phyloP scores from a whole-genome alignment of 2,797 vertebrate species.

The Myotis daubentonii region DNA sequence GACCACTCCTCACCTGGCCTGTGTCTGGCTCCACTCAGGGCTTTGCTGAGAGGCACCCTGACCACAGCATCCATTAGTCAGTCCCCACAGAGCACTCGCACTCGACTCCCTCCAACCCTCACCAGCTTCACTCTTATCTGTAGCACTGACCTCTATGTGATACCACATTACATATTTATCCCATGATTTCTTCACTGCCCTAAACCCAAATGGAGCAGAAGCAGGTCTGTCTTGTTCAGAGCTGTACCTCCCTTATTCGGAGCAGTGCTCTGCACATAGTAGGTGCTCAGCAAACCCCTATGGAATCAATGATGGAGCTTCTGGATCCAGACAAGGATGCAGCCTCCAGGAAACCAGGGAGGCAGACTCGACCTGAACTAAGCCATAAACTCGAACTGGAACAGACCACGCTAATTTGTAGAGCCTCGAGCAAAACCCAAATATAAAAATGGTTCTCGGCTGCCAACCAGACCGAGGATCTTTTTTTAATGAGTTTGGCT shows the following conservation, averaged over 20 bases:
- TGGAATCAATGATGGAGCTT: neutral
- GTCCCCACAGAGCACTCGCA: neutral
- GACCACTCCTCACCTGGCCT: neutral
- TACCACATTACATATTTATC: rapidly evolving
- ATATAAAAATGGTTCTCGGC: neutral
- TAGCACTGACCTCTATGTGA: no score
- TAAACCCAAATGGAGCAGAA: rapidly evolving
- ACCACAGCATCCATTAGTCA: neutral
- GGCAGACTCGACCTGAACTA: neutral
- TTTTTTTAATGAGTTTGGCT: constrained; percentile 39
- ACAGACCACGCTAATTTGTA: neutral
- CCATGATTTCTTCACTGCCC: neutral
- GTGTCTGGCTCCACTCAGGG: neutral
- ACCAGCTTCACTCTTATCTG: rapidly evolving
- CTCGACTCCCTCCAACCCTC: neutral
- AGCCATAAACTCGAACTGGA: neutral
- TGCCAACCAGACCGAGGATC: neutral
- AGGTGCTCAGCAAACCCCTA: neutral
- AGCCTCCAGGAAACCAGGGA: neutral
- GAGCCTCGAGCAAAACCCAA: constrained; percentile 46
- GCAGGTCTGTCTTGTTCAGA: rapidly evolving
- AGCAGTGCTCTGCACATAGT: neutral
- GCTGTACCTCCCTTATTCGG: rapidly evolving
- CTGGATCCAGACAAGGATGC: neutral
- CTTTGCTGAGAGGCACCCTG: neutral